These are phyloP conservation scores for Mirza zaza DNA, from an alignment of 2,113 vertebrate genomes.

Conservation along the genomic window DNA sequence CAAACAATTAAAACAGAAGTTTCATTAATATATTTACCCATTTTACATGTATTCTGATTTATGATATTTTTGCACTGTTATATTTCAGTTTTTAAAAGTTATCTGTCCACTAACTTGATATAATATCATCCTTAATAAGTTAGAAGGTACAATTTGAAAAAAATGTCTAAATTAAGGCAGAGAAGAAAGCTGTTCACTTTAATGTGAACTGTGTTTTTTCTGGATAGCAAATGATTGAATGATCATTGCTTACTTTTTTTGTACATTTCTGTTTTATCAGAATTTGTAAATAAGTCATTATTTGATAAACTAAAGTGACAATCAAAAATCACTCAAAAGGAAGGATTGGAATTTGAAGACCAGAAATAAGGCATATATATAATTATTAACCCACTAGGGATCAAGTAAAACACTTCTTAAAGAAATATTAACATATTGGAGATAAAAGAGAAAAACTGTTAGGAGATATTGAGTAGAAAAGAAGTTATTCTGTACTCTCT, in stretches of 20 bases:
- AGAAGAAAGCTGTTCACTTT: not conserved
- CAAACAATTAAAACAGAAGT: not conserved
- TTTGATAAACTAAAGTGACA: not conserved
- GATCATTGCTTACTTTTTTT: not conserved
- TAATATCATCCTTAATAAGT: not conserved
- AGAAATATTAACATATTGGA: not conserved
- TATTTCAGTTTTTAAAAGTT: not conserved
- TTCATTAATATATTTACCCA: not conserved
- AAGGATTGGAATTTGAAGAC: not conserved
- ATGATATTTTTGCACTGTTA: not conserved
- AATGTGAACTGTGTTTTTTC: constrained; percentile 29
- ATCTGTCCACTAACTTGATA: not conserved
- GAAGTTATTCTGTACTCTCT: not conserved
- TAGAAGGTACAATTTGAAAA: not conserved
- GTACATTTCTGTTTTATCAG: not conserved
- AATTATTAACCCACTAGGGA: not conserved
- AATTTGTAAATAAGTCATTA: constrained; percentile 14
- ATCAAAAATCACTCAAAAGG: constrained; percentile 1
- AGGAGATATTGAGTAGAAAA: not conserved
- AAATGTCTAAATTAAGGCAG: not conserved
- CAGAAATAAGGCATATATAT: not conserved
- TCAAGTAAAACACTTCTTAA: not conserved
- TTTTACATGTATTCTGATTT: not conserved
- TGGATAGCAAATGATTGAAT: constrained; percentile 12
- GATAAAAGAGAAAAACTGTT: not conserved